A percentile compares a stretch with the other conserved stretches of the same genome.
phyloP scores from a whole-genome alignment of 2,888 invertebrate species.

The Chirona hameri region DNA sequence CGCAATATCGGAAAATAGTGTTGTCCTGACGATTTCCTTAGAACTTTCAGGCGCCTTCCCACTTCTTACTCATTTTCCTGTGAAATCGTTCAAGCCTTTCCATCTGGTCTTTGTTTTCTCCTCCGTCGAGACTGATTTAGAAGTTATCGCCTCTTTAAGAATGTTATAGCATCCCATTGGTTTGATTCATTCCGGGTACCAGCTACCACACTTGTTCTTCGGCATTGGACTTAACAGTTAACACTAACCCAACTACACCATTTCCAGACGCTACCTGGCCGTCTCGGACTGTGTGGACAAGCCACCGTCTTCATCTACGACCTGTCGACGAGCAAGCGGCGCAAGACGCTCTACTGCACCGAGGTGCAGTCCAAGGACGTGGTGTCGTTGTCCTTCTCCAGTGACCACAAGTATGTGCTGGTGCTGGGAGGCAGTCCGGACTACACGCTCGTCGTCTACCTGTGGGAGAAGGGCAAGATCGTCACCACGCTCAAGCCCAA shows the following conservation, averaged over 20 bases:
- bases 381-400: conserved; percentile 70
- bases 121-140: too few species aligned
- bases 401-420: conserved; percentile 73
- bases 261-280: conserved; percentile 27
- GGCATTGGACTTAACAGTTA: too few species aligned
- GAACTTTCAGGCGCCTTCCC: too few species aligned
- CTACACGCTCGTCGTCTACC: conserved; percentile 73
- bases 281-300: conserved; percentile 45
- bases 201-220: too few species aligned
- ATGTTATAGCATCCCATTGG: too few species aligned
- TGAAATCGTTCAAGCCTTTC: too few species aligned
- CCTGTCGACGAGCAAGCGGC: conserved; percentile 48
- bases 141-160: too few species aligned
- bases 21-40: too few species aligned
- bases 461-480: conserved; percentile 75
- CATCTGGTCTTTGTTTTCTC: too few species aligned
- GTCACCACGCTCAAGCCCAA: conserved; percentile 22
- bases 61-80: too few species aligned
- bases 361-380: conserved; percentile 57
- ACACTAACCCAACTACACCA: not conserved
- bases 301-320: conserved; percentile 50
- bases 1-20: too few species aligned
- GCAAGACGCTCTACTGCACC: conserved; percentile 47
- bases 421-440: conserved; percentile 79
- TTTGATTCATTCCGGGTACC: too few species aligned